These are phyloP conservation scores for Philereme transversata DNA, from an alignment of 2,888 invertebrate species.

Conservation along the genomic window DNA sequence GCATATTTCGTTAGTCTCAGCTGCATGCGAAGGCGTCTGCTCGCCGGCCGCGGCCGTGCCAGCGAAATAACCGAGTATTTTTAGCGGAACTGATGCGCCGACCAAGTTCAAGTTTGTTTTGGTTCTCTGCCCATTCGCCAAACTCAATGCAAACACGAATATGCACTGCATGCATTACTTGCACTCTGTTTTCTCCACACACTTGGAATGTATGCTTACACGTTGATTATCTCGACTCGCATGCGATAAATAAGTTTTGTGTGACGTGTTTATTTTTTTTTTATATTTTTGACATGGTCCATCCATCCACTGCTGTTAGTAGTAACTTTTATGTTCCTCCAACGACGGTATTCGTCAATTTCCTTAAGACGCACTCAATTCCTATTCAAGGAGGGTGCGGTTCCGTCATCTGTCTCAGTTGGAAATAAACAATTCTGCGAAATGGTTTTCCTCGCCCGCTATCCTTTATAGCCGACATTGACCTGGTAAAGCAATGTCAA, in stretches of 20 bases:
- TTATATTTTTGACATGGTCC: slow-evolving; percentile 31
- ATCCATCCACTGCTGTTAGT: slow-evolving; percentile 21
- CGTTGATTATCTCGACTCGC: slow-evolving; percentile 31
- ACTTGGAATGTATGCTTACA: slow-evolving; percentile 35
- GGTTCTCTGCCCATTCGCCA: slow-evolving; percentile 36
- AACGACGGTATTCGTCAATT: slow-evolving; percentile 14
- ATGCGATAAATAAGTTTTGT: slow-evolving; percentile 32
- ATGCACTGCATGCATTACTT: slow-evolving; percentile 31
- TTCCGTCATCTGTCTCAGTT: slow-evolving; percentile 48
- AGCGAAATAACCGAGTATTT: slow-evolving; percentile 55
- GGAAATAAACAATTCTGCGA: slow-evolving; percentile 56
- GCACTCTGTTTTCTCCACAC: slow-evolving; percentile 37
- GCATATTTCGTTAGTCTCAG: slow-evolving; percentile 30
- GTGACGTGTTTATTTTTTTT: slow-evolving; percentile 31
- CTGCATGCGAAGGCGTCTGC: slow-evolving; percentile 41
- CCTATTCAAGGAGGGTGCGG: slow-evolving; percentile 44
- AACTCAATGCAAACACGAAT: slow-evolving; percentile 16
- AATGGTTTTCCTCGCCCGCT: slow-evolving; percentile 60
- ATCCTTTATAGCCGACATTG: slow-evolving; percentile 62
- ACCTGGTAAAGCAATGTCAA: slow-evolving; percentile 69
- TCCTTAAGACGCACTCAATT: slow-evolving; percentile 44
- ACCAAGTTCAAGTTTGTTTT: slow-evolving; percentile 72
- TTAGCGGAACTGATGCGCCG: slow-evolving; percentile 50
- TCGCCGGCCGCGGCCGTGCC: slow-evolving; percentile 25
- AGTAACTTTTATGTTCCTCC: slow-evolving; percentile 11